These are phyloP conservation scores for Batillaria attramentaria DNA, from an alignment of 1,140 invertebrate genomes.

Conservation along the genomic window DNA sequence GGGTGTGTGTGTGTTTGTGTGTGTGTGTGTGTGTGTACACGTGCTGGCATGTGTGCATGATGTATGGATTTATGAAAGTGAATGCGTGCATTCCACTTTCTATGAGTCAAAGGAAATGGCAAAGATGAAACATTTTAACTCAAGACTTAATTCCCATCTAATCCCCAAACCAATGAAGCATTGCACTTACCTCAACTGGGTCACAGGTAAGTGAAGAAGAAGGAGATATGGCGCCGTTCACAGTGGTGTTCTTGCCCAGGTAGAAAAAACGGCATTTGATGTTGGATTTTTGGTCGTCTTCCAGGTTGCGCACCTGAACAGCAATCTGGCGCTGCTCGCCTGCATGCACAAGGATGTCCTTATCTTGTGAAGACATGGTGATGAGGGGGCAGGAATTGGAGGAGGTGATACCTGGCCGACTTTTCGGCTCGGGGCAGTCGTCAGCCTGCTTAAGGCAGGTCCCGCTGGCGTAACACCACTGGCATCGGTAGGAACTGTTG, in stretches of 20 bases:
- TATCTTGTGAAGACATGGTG: constrained; percentile 46
- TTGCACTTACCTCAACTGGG: constrained; percentile 46
- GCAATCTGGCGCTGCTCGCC: constrained; percentile 57
- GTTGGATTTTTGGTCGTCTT: constrained; percentile 46
- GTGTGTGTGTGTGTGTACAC: no score
- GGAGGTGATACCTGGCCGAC: constrained; percentile 35
- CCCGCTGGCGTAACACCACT: constrained; percentile 57
- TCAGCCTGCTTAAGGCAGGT: constrained; percentile 48
- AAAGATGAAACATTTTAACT: no score
- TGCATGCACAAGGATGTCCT: constrained; percentile 66
- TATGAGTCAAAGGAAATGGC: no score
- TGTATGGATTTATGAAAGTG: no score
- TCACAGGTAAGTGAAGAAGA: constrained; percentile 55
- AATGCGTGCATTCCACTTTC: no score
- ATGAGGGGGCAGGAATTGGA: constrained; percentile 55
- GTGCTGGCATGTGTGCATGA: no score
- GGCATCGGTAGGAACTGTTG: constrained; percentile 57
- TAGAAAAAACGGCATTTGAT: constrained; percentile 60
- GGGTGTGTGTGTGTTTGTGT: no score
- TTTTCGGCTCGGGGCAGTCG: constrained; percentile 19
- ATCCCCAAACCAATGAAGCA: no score
- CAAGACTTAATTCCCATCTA: no score
- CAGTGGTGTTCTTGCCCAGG: constrained; percentile 41
- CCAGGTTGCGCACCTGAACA: constrained; percentile 42
- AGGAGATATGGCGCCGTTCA: constrained; percentile 45